These are phyloP conservation scores for Ctenosaura bakeri DNA, from an alignment of 2,797 vertebrate genomes.

Conservation along the genomic window DNA sequence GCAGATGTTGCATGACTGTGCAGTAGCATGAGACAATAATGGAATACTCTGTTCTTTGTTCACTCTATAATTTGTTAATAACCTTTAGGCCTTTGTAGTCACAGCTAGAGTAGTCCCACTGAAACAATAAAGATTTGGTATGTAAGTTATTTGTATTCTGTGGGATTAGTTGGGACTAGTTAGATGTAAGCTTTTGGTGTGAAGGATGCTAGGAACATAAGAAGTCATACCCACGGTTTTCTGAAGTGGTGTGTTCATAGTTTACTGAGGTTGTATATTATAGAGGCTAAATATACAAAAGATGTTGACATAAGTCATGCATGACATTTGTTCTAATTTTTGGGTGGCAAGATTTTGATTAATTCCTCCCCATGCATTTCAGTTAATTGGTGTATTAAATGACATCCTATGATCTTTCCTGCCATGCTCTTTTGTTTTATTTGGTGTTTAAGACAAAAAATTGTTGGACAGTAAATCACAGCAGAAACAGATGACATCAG, in stretches of 20 bases:
- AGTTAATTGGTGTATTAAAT: constrained; percentile 11
- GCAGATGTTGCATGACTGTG: constrained; percentile 2
- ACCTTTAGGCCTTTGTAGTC: not conserved
- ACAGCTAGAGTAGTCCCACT: no score
- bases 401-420: constrained; percentile 45
- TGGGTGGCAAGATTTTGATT: not conserved
- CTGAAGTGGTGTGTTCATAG: not conserved
- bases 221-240: not conserved
- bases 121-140: no score
- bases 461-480: accelerated
- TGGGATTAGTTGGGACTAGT: no score
- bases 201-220: constrained; percentile 11
- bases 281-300: accelerated
- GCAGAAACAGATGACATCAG: not conserved
- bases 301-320: not conserved
- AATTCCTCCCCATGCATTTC: no score
- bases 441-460: not conserved
- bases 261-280: not conserved
- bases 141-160: no score
- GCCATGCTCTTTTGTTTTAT: not conserved
- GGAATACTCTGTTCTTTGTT: constrained; percentile 33
- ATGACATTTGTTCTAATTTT: accelerated
- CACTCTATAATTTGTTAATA: not conserved
- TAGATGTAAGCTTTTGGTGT: not conserved
- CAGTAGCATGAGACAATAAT: not conserved